Evolutionary conservation across 2,113 vertebrate species (phyloP).

Genomic region (Rhea americana): DNA sequence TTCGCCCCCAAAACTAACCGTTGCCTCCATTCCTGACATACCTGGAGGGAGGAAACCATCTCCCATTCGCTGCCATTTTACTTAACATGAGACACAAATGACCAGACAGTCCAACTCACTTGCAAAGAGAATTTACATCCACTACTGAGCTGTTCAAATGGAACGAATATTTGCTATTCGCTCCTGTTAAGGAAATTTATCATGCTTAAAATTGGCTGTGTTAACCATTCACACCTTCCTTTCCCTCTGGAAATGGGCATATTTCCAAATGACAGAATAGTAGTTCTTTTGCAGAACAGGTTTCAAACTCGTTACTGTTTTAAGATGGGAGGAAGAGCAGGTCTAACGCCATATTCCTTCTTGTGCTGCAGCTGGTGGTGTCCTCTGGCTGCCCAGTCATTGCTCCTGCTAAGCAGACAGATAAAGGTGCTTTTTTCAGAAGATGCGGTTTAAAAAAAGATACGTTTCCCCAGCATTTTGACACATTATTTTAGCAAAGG

Average conservation of each 20-base stretch:
- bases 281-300: neutral
- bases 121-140: neutral
- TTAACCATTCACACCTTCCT: neutral
- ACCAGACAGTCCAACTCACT: neutral
- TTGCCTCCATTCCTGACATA: neutral
- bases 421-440: neutral
- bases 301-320: neutral
- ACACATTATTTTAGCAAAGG: neutral
- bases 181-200: constrained; percentile 2
- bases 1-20: neutral
- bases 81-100: neutral
- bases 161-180: neutral
- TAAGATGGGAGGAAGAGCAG: neutral
- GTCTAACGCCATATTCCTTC: neutral
- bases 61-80: neutral
- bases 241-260: neutral
- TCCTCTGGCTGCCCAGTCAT: neutral
- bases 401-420: neutral
- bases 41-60: neutral
- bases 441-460: neutral
- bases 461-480: neutral
- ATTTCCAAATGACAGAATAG: neutral
- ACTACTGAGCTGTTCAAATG: neutral
- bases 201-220: neutral
- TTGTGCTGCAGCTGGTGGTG: neutral